Percentiles rank a stretch among this genome's conserved stretches.
Evolutionary conservation across 2,888 invertebrate species (phyloP).

Genomic region (Nomada hirtipes): DNA sequence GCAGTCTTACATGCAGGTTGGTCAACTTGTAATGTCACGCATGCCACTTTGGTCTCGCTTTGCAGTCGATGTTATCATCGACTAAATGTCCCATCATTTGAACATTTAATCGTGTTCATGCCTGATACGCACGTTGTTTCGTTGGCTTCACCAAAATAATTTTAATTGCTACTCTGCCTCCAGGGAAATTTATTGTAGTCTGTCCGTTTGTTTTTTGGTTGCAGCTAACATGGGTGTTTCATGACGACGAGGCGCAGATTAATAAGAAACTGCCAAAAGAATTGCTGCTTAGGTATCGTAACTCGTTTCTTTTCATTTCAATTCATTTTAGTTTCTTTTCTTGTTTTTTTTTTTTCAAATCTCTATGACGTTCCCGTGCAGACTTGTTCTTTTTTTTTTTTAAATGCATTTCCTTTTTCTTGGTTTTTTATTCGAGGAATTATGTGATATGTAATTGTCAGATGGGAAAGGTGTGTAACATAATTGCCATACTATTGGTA

Average conservation of each 20-base stretch:
- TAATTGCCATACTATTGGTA: slow-evolving; percentile 68
- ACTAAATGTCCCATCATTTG: slow-evolving; percentile 22
- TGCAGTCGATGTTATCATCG: slow-evolving; percentile 17
- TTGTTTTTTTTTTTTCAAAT: background rate
- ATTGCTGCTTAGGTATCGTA: slow-evolving; percentile 90
- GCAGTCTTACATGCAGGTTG: slow-evolving; percentile 85
- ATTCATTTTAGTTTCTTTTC: slow-evolving; percentile 1
- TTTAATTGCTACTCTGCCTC: background rate
- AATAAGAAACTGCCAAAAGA: slow-evolving; percentile 99
- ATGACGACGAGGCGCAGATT: slow-evolving; percentile 94
- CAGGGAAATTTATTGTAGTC: background rate
- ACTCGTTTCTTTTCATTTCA: too few relatives aligned
- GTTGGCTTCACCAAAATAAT: background rate
- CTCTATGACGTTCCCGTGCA: background rate
- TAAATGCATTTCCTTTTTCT: background rate
- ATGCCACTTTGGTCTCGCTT: slow-evolving; percentile 51
- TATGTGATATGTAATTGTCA: background rate
- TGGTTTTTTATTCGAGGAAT: background rate
- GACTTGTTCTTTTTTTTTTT: background rate
- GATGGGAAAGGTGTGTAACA: slow-evolving; percentile 30
- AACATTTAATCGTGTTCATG: slow-evolving; percentile 11
- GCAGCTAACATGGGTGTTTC: slow-evolving; percentile 90
- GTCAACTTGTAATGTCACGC: slow-evolving; percentile 62
- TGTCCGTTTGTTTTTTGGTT: slow-evolving; percentile 75
- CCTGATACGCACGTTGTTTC: slow-evolving; percentile 3